These are phyloP conservation scores for Halichoeres trimaculatus DNA, from an alignment of 2,113 vertebrate species.

Conservation along the genomic window DNA sequence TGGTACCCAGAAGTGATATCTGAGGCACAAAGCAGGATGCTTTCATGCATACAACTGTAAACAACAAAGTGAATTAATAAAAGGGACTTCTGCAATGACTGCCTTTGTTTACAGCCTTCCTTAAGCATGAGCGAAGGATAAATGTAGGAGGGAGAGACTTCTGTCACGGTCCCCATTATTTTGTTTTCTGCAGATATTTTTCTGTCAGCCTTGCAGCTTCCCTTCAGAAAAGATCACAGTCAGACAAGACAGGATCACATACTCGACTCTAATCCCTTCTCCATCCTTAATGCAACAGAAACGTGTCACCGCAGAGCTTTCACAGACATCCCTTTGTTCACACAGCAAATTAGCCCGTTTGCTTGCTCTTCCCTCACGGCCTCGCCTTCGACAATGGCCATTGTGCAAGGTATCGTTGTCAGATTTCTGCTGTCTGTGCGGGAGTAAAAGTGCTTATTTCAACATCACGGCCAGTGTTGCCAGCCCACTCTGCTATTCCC, in stretches of 20 bases:
- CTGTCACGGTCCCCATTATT: constrained; percentile 36
- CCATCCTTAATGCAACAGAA: constrained; percentile 47
- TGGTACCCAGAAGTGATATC: not conserved
- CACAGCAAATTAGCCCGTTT: constrained; percentile 61
- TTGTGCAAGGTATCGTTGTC: constrained; percentile 58
- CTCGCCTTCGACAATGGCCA: constrained; percentile 45
- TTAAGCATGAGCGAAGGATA: not conserved
- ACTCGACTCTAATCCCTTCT: constrained; percentile 45
- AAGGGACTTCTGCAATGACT: not conserved
- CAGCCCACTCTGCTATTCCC: constrained; percentile 37
- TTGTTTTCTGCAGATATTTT: constrained; percentile 39
- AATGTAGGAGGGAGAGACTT: not conserved
- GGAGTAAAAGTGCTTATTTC: constrained; percentile 64
- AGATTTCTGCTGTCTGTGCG: constrained; percentile 61
- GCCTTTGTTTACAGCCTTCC: constrained; percentile 12
- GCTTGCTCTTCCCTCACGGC: constrained; percentile 39
- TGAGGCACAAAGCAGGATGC: not conserved
- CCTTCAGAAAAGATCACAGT: constrained; percentile 48
- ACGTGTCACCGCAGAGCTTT: constrained; percentile 51
- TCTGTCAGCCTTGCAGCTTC: constrained; percentile 31
- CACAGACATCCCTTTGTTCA: constrained; percentile 60
- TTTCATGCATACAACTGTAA: not conserved
- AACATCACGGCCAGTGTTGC: constrained; percentile 30
- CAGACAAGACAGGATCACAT: constrained; percentile 40
- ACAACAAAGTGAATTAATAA: not conserved